A percentile compares a stretch with the other conserved stretches of the same genome.
These are phyloP conservation scores for Emydoidea blandingii DNA, from an alignment of 2,797 vertebrate species.

Conservation along the genomic window DNA sequence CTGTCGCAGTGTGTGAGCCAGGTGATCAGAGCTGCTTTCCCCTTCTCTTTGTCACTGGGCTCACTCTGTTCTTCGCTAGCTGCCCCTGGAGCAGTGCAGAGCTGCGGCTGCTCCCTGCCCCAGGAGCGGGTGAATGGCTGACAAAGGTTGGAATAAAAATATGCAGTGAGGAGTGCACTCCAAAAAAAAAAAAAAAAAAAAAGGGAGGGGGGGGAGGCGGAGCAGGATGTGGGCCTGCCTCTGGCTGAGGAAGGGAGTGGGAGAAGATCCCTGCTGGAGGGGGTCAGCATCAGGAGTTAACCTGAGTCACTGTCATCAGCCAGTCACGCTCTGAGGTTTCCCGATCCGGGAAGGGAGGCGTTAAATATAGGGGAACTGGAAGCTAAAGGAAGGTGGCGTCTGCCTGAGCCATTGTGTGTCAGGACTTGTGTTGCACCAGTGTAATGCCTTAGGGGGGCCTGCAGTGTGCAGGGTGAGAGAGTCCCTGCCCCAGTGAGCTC, in stretches of 20 bases:
- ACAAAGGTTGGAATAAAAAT: not conserved
- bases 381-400: not conserved
- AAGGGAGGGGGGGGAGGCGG: too few relatives aligned
- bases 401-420: too few relatives aligned
- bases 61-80: not conserved
- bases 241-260: not conserved
- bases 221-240: not conserved
- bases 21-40: too few relatives aligned
- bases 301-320: not conserved
- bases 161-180: rapidly evolving
- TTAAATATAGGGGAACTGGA: not conserved
- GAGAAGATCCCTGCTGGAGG: not conserved
- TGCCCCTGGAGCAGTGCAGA: not conserved
- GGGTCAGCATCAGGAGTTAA: not conserved
- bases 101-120: not conserved
- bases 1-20: not conserved
- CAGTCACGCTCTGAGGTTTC: not conserved
- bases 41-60: not conserved
- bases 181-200: too few relatives aligned
- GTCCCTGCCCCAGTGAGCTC: not conserved
- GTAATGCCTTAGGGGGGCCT: too few relatives aligned
- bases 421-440: not conserved
- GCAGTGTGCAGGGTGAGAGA: too few relatives aligned
- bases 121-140: too few relatives aligned
- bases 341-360: not conserved